Evolutionary conservation across 2,797 vertebrate species (phyloP).

Genomic region (Mustela erminea): DNA sequence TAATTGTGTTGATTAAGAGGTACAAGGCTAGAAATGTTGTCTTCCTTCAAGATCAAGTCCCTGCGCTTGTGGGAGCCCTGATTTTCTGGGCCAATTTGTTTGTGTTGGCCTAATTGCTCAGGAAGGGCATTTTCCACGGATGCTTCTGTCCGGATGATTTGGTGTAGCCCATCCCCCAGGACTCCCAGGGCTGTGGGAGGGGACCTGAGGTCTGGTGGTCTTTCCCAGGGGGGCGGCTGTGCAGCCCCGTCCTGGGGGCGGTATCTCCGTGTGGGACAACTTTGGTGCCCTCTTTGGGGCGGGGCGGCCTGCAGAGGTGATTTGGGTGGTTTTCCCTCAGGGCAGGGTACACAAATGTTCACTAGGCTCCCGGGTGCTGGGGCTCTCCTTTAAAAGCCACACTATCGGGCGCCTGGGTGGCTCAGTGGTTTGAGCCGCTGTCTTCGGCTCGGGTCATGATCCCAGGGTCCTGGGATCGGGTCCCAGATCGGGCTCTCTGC

Average conservation of each 20-base stretch:
- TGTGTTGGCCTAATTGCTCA: slow-evolving; percentile 78
- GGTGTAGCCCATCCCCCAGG: slow-evolving; percentile 33
- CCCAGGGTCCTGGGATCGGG: too few species aligned
- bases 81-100: slow-evolving; percentile 79
- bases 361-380: background rate
- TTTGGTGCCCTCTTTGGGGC: background rate
- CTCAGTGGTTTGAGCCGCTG: too few species aligned
- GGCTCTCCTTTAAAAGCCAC: background rate
- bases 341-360: background rate
- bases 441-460: too few species aligned
- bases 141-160: slow-evolving; percentile 80
- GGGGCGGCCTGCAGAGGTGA: background rate
- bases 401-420: too few species aligned
- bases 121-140: slow-evolving; percentile 85
- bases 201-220: background rate
- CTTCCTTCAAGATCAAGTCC: slow-evolving; percentile 79
- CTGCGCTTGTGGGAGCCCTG: slow-evolving; percentile 73
- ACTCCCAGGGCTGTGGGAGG: background rate
- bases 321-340: background rate
- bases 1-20: slow-evolving; percentile 93
- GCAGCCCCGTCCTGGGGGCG: background rate
- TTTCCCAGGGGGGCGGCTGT: background rate
- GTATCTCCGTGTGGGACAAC: background rate
- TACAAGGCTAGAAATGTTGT: slow-evolving; percentile 84
- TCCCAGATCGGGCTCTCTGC: too few species aligned